Evolutionary conservation across 1,140 invertebrate genomes (phyloP).

Genomic region (Bilobella aurantiaca): DNA sequence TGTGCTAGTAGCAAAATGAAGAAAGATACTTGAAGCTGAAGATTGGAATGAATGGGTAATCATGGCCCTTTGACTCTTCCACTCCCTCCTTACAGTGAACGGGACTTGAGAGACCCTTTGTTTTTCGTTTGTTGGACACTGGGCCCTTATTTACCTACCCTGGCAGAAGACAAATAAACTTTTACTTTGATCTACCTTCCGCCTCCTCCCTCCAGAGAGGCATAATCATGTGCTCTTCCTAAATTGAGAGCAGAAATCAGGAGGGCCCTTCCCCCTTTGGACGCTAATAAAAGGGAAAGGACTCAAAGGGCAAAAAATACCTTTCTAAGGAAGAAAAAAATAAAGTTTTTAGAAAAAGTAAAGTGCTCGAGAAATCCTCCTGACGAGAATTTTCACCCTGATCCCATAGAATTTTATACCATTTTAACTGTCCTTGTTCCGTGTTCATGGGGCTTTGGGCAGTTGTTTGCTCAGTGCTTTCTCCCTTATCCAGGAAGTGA

Average conservation of each 20-base stretch:
- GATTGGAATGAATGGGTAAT: background rate
- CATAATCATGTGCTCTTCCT: background rate
- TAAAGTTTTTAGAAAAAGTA: background rate
- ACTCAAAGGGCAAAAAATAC: background rate
- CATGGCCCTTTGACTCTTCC: background rate
- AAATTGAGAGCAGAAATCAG: background rate
- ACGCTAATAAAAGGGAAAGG: background rate
- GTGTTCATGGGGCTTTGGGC: background rate
- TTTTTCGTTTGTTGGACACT: background rate
- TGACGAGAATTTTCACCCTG: slow-evolving; percentile 1
- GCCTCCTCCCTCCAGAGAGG: background rate
- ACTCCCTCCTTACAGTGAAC: background rate
- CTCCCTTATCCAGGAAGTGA: background rate
- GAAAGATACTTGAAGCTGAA: no score
- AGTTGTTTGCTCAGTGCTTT: background rate
- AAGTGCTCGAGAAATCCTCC: background rate
- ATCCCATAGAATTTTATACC: slow-evolving; percentile 3
- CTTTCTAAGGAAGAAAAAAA: background rate
- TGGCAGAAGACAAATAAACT: background rate
- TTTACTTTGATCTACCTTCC: background rate
- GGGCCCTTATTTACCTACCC: background rate
- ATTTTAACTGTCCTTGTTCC: background rate
- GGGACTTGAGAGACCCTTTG: no score
- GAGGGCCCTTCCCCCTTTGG: background rate
- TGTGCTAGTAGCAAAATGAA: no score